phyloP scores from a whole-genome alignment of 2,888 invertebrate species.

The Oxyteleia sp. region DNA sequence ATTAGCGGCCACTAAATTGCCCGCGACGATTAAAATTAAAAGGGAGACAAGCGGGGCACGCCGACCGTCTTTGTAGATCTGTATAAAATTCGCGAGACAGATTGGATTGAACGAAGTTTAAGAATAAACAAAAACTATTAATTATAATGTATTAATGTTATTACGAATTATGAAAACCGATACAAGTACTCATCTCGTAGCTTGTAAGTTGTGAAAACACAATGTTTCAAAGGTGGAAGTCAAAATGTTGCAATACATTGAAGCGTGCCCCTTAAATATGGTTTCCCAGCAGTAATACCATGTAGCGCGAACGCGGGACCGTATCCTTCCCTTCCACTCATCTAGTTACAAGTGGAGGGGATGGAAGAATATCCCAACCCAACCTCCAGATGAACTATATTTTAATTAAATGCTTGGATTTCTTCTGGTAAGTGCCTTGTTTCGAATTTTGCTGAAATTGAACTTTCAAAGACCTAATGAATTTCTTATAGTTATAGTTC shows the following conservation, averaged over 20 bases:
- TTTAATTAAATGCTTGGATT: conserved; percentile 25
- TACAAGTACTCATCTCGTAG: conserved; percentile 39
- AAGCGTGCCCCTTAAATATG: conserved; percentile 5
- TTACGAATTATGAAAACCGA: conserved; percentile 28
- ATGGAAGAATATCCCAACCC: no score
- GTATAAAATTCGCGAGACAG: conserved; percentile 41
- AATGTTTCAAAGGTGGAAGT: conserved; percentile 35
- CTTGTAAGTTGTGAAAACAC: conserved; percentile 18
- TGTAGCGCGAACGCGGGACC: neutral
- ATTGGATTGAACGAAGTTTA: conserved; percentile 18
- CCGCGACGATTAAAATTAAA: neutral
- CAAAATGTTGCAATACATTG: conserved; percentile 52
- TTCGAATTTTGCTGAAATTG: conserved; percentile 17
- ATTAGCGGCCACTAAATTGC: conserved; percentile 3
- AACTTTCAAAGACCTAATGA: conserved; percentile 9
- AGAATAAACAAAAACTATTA: conserved; percentile 23
- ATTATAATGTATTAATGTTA: conserved; percentile 52
- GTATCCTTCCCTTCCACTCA: neutral
- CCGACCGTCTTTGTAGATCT: conserved; percentile 45
- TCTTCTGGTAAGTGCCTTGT: conserved; percentile 38
- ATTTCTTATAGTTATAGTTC: conserved; percentile 14
- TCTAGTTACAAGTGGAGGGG: neutral
- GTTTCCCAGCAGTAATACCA: neutral
- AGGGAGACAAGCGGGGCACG: neutral
- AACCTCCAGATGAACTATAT: neutral